phyloP scores from a whole-genome alignment of 1,140 invertebrate genomes.

The Brachionus manjavacas region DNA sequence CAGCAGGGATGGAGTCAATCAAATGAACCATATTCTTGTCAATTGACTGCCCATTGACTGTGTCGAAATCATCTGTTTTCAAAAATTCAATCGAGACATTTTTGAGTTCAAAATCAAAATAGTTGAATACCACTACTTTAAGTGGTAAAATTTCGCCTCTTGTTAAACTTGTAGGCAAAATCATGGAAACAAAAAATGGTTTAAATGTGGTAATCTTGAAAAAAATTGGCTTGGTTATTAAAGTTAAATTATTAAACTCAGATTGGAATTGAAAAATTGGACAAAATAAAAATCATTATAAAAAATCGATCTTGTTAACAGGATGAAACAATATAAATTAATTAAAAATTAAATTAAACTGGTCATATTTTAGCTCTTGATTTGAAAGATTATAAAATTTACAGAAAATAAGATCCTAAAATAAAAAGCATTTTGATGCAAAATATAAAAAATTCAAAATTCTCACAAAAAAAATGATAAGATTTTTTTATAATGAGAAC shows the following conservation, averaged over 20 bases:
- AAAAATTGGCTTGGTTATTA: too few species aligned
- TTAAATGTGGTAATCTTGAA: conserved; percentile 73
- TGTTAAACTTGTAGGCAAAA: conserved; percentile 82
- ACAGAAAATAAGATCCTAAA: too few species aligned
- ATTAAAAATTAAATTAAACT: too few species aligned
- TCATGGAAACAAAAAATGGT: conserved; percentile 77
- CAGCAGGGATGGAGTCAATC: not conserved
- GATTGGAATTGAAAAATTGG: too few species aligned
- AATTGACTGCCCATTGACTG: not conserved
- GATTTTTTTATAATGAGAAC: too few species aligned
- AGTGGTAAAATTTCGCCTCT: conserved; percentile 82
- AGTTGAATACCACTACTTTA: conserved; percentile 86
- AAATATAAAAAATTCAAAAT: too few species aligned
- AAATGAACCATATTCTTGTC: not conserved
- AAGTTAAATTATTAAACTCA: not conserved
- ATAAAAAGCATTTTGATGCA: too few species aligned
- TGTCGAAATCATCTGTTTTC: not conserved
- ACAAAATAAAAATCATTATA: too few species aligned
- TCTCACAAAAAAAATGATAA: too few species aligned
- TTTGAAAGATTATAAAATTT: too few species aligned
- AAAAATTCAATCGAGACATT: not conserved
- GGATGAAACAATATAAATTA: not conserved
- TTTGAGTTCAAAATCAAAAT: conserved; percentile 52
- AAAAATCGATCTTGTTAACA: too few species aligned
- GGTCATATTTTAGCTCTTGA: too few species aligned